Percentiles rank a stretch among this genome's conserved stretches.
Evolutionary conservation across 2,888 invertebrate species (phyloP).

Genomic region (Merodon equestris): DNA sequence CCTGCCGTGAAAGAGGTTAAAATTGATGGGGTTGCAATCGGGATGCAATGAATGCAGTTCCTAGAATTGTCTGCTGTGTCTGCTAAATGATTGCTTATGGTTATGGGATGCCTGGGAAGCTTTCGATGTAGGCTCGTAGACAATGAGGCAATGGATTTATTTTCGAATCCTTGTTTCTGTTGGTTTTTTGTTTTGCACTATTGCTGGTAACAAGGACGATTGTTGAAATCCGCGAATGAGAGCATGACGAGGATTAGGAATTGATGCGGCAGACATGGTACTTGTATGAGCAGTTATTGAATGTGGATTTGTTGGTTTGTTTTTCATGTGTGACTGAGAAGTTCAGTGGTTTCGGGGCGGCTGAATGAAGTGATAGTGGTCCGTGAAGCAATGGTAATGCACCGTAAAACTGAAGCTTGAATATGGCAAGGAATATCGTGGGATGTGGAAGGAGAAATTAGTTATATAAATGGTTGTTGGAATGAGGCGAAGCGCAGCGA

Average conservation of each 20-base stretch:
- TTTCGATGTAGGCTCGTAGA: slow-evolving; percentile 27
- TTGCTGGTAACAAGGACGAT: no score
- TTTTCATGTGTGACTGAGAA: no score
- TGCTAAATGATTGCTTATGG: slow-evolving; percentile 38
- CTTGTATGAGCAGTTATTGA: slow-evolving; percentile 51
- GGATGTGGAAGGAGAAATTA: no score
- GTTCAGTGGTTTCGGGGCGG: no score
- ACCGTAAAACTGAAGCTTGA: no score
- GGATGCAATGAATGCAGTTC: slow-evolving; percentile 53
- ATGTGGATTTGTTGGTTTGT: slow-evolving; percentile 3
- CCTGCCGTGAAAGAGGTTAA: slow-evolving; percentile 31
- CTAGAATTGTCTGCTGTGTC: slow-evolving; percentile 50
- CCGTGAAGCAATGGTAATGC: no score
- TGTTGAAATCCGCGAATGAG: slow-evolving; percentile 55
- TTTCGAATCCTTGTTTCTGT: slow-evolving; percentile 9
- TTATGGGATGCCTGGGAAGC: slow-evolving; percentile 22
- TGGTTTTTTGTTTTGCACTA: slow-evolving; percentile 3
- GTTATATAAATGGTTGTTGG: no score
- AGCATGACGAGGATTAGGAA: slow-evolving; percentile 59
- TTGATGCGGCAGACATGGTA: slow-evolving; percentile 60
- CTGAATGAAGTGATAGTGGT: no score
- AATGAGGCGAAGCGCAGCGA: no score
- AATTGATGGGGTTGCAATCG: slow-evolving; percentile 42
- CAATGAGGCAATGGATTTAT: slow-evolving; percentile 38
- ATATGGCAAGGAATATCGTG: no score